A percentile compares a stretch with the other conserved stretches of the same genome.
These are phyloP conservation scores for Sphaeramia orbicularis DNA, from an alignment of 2,797 vertebrate species.

Conservation along the genomic window DNA sequence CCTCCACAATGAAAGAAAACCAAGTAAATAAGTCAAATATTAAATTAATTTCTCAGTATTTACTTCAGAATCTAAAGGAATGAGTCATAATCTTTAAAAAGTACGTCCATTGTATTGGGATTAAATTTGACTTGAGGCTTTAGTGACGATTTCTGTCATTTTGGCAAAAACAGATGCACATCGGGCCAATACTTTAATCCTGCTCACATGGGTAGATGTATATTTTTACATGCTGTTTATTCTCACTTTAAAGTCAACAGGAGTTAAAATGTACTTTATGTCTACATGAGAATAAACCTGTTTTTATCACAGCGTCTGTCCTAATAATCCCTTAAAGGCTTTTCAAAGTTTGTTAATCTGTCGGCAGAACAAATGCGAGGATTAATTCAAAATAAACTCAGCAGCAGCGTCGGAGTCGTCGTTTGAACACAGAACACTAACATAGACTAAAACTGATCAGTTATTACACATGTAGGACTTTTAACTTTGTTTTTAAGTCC, in stretches of 20 bases:
- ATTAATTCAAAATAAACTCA: not conserved
- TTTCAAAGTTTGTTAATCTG: constrained; percentile 13
- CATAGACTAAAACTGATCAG: too few species aligned
- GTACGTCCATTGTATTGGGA: constrained; percentile 30
- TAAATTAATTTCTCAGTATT: constrained; percentile 27
- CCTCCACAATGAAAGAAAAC: constrained; percentile 22
- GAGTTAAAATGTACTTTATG: not conserved
- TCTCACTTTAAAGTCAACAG: not conserved
- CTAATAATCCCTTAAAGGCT: constrained; percentile 10
- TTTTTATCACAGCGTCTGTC: constrained; percentile 36
- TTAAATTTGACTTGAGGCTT: constrained; percentile 36
- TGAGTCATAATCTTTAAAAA: constrained; percentile 29
- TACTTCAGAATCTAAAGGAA: constrained; percentile 9
- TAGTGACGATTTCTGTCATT: constrained; percentile 24
- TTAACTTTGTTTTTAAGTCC: too few species aligned
- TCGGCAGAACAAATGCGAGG: too few species aligned
- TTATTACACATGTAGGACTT: too few species aligned
- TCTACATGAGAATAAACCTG: not conserved
- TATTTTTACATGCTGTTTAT: constrained; percentile 18
- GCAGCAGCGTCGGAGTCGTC: too few species aligned
- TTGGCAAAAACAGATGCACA: constrained; percentile 44
- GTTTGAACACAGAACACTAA: too few species aligned
- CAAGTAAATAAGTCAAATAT: constrained; percentile 4
- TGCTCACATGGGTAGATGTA: constrained; percentile 1
- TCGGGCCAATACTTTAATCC: constrained; percentile 46